Evolutionary conservation across 2,888 invertebrate species (phyloP).

Genomic region (Petrolisthes manimaculis): DNA sequence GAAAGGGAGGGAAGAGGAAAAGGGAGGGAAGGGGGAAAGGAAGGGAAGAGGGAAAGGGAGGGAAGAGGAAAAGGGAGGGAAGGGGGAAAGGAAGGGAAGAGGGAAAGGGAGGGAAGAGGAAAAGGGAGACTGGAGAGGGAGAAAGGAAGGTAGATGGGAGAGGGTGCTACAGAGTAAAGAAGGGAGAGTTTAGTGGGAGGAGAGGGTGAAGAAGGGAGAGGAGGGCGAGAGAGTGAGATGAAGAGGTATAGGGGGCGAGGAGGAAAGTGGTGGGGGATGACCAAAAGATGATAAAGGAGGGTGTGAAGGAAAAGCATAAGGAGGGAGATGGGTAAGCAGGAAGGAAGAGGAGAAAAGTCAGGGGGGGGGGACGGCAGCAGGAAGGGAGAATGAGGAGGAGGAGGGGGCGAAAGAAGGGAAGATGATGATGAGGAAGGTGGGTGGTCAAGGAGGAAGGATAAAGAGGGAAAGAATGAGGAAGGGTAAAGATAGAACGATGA

Average conservation of each 20-base stretch:
- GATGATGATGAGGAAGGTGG: no score
- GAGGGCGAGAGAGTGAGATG: slow-evolving; percentile 14
- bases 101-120: neutral
- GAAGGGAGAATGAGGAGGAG: neutral
- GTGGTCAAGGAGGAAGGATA: no score
- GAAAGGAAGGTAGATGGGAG: no score
- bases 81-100: neutral
- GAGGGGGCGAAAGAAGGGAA: no score
- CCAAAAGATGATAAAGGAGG: neutral
- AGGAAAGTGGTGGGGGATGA: neutral
- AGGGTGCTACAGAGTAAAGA: neutral
- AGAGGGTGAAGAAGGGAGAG: neutral
- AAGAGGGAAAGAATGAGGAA: neutral
- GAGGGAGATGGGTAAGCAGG: neutral
- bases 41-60: neutral
- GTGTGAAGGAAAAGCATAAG: neutral
- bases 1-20: neutral
- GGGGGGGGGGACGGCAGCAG: neutral
- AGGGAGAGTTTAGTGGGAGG: neutral
- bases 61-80: neutral
- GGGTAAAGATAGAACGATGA: no score
- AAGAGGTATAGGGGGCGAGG: slow-evolving; percentile 8
- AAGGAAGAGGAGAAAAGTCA: neutral
- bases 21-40: neutral
- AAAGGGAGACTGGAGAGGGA: neutral